Conservation (phyloP, 1,140 invertebrate genomes). For the Dreissena rostriformis region DNA sequence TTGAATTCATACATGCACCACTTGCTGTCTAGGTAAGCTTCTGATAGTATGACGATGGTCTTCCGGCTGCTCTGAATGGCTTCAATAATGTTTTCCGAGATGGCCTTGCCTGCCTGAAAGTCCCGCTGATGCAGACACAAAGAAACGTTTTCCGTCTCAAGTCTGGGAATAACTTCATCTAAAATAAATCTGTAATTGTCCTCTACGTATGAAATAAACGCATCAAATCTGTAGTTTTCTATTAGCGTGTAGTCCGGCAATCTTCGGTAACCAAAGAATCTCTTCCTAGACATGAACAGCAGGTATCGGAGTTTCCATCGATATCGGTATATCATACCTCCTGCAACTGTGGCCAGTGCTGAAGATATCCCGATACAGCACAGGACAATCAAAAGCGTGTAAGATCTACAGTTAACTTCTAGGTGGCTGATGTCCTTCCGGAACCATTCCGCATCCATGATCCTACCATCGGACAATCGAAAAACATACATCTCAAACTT, state of each 20-base stretch:
- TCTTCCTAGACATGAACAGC: no score
- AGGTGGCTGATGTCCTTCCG: neutral
- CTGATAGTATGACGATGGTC: slow-evolving; percentile 85
- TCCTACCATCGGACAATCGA: no score
- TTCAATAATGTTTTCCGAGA: slow-evolving; percentile 85
- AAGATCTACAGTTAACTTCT: slow-evolving; percentile 14
- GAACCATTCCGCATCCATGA: no score
- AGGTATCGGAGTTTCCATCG: no score
- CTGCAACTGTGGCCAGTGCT: slow-evolving; percentile 2
- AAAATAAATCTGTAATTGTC: no score
- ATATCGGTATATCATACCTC: slow-evolving; percentile 29
- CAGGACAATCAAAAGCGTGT: neutral
- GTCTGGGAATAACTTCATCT: no score
- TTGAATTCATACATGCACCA: no score
- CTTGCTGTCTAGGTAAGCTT: slow-evolving; percentile 85
- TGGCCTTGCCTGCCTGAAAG: slow-evolving; percentile 75
- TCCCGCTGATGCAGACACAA: slow-evolving; percentile 69
- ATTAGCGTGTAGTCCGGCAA: neutral
- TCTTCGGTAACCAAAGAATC: slow-evolving; percentile 2
- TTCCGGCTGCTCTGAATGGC: slow-evolving; percentile 85
- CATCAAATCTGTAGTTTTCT: slow-evolving; percentile 16
- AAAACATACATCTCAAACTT: no score
- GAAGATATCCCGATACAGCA: neutral
- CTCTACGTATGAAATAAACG: no score
- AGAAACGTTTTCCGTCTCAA: no score